Conservation (phyloP, 2,113 vertebrate species). For the Pithys albifrons region DNA sequence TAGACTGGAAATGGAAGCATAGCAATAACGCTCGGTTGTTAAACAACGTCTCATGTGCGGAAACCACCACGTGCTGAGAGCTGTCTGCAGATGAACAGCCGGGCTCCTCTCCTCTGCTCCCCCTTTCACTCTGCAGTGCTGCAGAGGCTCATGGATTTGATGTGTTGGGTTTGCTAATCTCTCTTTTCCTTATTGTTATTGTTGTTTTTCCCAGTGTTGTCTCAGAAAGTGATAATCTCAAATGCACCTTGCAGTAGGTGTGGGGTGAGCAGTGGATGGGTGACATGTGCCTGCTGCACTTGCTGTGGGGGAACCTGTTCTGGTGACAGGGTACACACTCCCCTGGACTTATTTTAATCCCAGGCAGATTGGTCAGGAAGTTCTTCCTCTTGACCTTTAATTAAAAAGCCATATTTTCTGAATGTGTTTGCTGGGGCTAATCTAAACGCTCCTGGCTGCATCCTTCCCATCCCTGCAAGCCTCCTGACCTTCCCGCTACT, state of each 20-base stretch:
- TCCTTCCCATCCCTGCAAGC: background rate
- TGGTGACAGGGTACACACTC: rapidly evolving
- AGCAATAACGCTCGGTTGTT: constrained; percentile 57
- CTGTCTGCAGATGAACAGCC: background rate
- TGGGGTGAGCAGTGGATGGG: background rate
- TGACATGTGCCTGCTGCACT: background rate
- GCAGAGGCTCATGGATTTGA: background rate
- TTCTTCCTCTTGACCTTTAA: background rate
- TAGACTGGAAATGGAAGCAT: background rate
- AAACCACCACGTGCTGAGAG: background rate
- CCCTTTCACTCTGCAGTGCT: background rate
- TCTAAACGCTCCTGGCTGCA: rapidly evolving
- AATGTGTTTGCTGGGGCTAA: constrained; percentile 7
- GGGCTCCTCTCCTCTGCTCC: background rate
- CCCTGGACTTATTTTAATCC: background rate
- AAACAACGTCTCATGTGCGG: background rate
- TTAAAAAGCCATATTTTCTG: constrained; percentile 64
- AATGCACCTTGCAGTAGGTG: background rate
- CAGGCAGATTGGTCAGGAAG: background rate
- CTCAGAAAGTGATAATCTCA: background rate
- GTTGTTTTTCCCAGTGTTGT: background rate
- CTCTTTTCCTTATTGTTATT: background rate
- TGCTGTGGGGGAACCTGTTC: background rate
- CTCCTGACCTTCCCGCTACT: background rate
- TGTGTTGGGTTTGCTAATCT: background rate